These are phyloP conservation scores for Girardinichthys multiradiatus DNA, from an alignment of 2,113 vertebrate species.

Conservation along the genomic window DNA sequence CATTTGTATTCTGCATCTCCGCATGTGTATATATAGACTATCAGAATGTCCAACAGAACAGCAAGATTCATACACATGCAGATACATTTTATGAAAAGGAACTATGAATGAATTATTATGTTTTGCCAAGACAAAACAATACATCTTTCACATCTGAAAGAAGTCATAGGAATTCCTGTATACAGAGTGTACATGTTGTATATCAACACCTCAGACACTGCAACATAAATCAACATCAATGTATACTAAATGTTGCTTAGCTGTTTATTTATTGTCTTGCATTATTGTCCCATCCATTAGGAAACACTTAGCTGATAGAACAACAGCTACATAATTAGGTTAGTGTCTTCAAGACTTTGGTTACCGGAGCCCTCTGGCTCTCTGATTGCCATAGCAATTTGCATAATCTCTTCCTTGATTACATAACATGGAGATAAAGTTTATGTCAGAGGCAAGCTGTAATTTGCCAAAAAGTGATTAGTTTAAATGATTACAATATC, in stretches of 20 bases:
- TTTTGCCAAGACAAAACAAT: neutral
- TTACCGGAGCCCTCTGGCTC: slow-evolving; percentile 35
- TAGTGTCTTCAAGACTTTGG: slow-evolving; percentile 42
- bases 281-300: slow-evolving; percentile 26
- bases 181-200: too few relatives aligned
- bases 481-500: slow-evolving; percentile 58
- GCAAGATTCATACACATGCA: neutral
- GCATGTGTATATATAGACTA: neutral
- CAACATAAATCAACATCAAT: slow-evolving; percentile 9
- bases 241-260: slow-evolving; percentile 19
- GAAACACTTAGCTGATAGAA: slow-evolving; percentile 54
- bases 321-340: slow-evolving; percentile 53
- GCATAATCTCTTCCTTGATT: slow-evolving; percentile 57
- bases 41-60: slow-evolving; percentile 1
- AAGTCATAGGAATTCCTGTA: neutral
- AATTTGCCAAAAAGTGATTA: slow-evolving; percentile 45
- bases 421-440: slow-evolving; percentile 49
- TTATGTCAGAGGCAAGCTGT: slow-evolving; percentile 15
- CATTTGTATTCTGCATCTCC: neutral
- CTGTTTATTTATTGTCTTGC: slow-evolving; percentile 23
- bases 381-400: slow-evolving; percentile 64
- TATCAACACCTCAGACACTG: slow-evolving; percentile 2
- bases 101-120: neutral
- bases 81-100: neutral
- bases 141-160: neutral